Conservation (phyloP, 2,113 vertebrate species). For the Tyrannus savana region DNA sequence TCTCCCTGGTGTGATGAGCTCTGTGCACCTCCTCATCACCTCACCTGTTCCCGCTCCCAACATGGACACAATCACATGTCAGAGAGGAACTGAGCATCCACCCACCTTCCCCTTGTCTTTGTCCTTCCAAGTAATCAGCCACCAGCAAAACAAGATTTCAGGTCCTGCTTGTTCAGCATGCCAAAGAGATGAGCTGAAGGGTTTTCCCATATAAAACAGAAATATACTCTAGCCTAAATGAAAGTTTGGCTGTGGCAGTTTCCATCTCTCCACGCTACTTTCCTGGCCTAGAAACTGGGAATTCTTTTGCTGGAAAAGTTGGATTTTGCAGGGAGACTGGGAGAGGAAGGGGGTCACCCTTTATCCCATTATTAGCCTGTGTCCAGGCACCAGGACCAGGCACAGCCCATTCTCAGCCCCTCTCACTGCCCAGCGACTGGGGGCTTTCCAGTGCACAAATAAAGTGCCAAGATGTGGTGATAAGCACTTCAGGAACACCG, state of each 20-base stretch:
- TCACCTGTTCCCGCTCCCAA: accelerated
- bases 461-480: background rate
- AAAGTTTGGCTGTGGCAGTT: background rate
- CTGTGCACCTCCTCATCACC: background rate
- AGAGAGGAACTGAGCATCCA: background rate
- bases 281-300: background rate
- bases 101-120: background rate
- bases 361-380: accelerated
- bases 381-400: background rate
- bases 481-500: conserved; percentile 19
- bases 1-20: background rate
- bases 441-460: background rate
- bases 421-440: background rate
- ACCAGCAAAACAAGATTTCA: background rate
- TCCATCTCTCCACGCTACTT: background rate
- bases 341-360: background rate
- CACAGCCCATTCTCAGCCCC: background rate
- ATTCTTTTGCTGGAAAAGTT: background rate
- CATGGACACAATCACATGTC: accelerated
- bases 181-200: background rate
- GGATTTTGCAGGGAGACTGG: background rate
- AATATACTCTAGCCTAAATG: background rate
- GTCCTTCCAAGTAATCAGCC: background rate
- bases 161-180: background rate
- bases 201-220: background rate